Base-by-base conservation (phyloP, 2,888 invertebrate species). In the Saturnia pavonia region DNA sequence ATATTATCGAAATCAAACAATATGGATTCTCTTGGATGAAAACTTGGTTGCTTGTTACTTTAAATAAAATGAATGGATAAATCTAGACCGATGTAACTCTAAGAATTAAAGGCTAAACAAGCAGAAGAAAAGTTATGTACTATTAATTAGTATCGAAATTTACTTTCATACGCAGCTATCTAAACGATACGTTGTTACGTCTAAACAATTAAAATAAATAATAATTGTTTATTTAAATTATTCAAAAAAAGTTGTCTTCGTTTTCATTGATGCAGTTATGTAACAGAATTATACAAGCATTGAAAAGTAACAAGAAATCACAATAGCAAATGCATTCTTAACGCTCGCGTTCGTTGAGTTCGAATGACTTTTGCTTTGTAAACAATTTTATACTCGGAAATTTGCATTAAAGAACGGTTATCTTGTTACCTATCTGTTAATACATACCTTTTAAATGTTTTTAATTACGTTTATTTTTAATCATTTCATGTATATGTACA, bases 251-350 rank as follows among this genome's bases (percentile, higher is more conserved):
- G 25, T 25, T 57, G 12, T 57, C 22, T 14, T 16, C 25, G 57
- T 57, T 57, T 8, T 57, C 22, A 22, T 25, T 12, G 3, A n/a
- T 48, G 43, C 42, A 34, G 65, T 69, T 69, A 57, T 57, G 12
- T 57, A 57, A 25, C 25, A 12, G 12, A 22, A 25, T 57, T 57
- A 54, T 57, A 25, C 57, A 57, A 57, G 57, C 57, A 16, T 57
- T 57, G 57, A 57, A n/a, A 51, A 51, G 34, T 45, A 63, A 69
- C 51, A 43, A 66, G 51, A 66, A 70, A 65, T 69, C 43, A 70
- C 43, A 60, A 68, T 74, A 66, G 78, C 73, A 77, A 77, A 74
- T 73, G 73, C 77, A 77, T 80, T 72, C 57, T 76, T 72, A n/a
- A n/a, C n/a, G n/a, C n/a, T n/a, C 19, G 68, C 69, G 67, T 66